phyloP scores from a whole-genome alignment of 2,888 invertebrate genomes.

The Gonocerus acuteangulatus region DNA sequence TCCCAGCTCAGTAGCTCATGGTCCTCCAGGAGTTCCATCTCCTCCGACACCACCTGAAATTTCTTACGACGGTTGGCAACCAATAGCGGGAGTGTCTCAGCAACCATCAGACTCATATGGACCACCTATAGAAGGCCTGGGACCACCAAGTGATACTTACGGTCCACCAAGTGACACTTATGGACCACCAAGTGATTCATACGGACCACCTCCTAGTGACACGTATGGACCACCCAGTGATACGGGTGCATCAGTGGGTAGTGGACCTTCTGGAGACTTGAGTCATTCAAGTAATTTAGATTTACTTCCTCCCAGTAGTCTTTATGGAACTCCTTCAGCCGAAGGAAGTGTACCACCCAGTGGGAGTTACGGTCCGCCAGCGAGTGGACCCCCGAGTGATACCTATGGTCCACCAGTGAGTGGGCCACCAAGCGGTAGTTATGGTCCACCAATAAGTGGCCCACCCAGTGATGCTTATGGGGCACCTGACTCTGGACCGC shows the following conservation, averaged over 20 bases:
- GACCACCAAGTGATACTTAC: slow-evolving; percentile 38
- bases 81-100: slow-evolving; percentile 60
- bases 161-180: slow-evolving; percentile 36
- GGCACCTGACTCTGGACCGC: slow-evolving; percentile 42
- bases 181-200: slow-evolving; percentile 33
- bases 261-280: background rate
- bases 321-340: slow-evolving; percentile 22
- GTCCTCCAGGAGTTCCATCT: slow-evolving; percentile 57
- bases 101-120: slow-evolving; percentile 41
- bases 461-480: slow-evolving; percentile 40
- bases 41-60: slow-evolving; percentile 68
- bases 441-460: slow-evolving; percentile 25
- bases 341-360: slow-evolving; percentile 38
- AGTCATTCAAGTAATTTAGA: background rate
- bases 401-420: slow-evolving; percentile 34
- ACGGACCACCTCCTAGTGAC: slow-evolving; percentile 40
- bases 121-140: slow-evolving; percentile 36
- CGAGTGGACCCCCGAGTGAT: slow-evolving; percentile 33
- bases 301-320: slow-evolving; percentile 15
- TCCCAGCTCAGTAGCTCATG: slow-evolving; percentile 43
- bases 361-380: slow-evolving; percentile 14
- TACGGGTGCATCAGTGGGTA: background rate
- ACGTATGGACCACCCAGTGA: slow-evolving; percentile 41
- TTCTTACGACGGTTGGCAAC: slow-evolving; percentile 78
- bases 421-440: slow-evolving; percentile 9